Evolutionary conservation across 2,113 vertebrate genomes (phyloP).

Genomic region (Pygoscelis antarcticus): DNA sequence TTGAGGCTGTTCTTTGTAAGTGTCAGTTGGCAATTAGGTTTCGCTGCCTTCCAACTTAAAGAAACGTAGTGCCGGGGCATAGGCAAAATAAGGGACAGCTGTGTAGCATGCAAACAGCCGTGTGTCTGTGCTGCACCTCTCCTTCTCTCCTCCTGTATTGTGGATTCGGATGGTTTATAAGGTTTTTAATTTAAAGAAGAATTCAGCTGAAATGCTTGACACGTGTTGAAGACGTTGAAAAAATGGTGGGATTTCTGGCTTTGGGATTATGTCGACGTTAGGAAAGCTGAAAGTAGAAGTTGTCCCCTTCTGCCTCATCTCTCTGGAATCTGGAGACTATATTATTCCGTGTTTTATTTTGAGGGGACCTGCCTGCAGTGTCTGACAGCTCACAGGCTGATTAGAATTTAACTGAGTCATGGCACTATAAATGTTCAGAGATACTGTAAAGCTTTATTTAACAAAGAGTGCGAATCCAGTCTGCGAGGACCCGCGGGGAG

Average conservation of each 20-base stretch:
- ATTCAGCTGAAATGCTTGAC: neutral
- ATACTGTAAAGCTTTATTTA: constrained; percentile 17
- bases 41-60: too few species aligned
- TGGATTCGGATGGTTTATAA: neutral
- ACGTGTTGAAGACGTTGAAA: constrained; percentile 52
- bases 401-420: constrained; percentile 67
- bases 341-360: neutral
- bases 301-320: neutral
- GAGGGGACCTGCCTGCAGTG: constrained; percentile 10
- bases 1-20: neutral
- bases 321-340: neutral
- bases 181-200: neutral
- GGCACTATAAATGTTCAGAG: constrained; percentile 21
- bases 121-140: neutral
- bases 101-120: neutral
- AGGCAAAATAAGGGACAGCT: neutral
- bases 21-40: neutral
- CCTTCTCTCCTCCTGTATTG: too few species aligned
- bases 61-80: neutral
- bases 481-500: neutral
- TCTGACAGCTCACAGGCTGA: constrained; percentile 15
- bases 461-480: neutral
- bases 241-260: neutral
- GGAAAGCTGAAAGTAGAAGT: neutral
- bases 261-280: neutral